phyloP scores from a whole-genome alignment of 2,113 vertebrate species.

The Murina feae region DNA sequence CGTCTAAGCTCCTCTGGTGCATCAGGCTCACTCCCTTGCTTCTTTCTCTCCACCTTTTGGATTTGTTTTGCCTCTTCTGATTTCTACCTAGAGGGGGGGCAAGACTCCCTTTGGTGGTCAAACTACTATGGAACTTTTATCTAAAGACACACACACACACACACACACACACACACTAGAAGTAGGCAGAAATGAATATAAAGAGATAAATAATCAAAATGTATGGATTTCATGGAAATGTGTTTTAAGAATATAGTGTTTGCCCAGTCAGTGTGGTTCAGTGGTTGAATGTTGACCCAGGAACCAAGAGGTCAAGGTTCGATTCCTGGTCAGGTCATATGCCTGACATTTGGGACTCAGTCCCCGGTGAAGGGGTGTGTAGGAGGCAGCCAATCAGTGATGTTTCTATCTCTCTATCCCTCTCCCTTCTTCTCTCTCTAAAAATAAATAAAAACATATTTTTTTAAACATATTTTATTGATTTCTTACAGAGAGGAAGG shows the following conservation, averaged over 20 bases:
- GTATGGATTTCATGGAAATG: background rate
- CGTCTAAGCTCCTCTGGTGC: background rate
- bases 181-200: background rate
- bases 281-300: too few species aligned
- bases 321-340: too few species aligned
- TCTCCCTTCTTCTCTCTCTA: too few species aligned
- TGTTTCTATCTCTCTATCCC: too few species aligned
- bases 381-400: too few species aligned
- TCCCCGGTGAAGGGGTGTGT: too few species aligned
- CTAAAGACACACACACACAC: background rate
- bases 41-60: background rate
- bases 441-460: too few species aligned
- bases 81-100: background rate
- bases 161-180: background rate
- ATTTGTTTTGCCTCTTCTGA: background rate
- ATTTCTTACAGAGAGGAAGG: too few species aligned
- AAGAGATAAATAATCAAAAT: background rate
- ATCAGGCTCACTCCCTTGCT: background rate
- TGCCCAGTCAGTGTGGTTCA: too few species aligned
- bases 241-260: background rate
- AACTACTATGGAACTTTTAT: background rate
- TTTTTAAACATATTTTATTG: too few species aligned
- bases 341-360: too few species aligned
- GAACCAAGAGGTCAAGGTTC: too few species aligned
- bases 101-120: background rate